These are phyloP conservation scores for Apotomis turbidana DNA, from an alignment of 2,888 invertebrate genomes.

Conservation along the genomic window DNA sequence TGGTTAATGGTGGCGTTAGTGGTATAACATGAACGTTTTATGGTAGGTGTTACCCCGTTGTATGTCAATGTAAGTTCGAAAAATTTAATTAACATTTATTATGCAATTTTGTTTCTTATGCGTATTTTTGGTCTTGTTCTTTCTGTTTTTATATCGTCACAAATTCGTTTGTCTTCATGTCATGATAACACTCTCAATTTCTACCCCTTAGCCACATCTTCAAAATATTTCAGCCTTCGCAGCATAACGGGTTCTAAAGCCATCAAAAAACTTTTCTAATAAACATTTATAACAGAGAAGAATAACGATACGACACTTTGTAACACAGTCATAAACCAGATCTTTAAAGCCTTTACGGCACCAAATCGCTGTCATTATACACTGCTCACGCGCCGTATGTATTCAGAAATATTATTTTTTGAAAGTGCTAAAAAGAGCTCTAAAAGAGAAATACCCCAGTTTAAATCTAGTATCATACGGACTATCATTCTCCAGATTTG, in stretches of 20 bases:
- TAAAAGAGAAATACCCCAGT: conserved; percentile 17
- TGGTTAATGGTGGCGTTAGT: too few species aligned
- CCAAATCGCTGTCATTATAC: neutral
- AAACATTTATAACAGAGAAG: neutral
- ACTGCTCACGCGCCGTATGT: neutral
- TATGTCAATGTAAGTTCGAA: too few species aligned
- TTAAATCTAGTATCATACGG: conserved; percentile 24
- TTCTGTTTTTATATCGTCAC: neutral
- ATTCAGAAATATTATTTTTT: conserved; percentile 6
- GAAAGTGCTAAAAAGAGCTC: conserved; percentile 3
- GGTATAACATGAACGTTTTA: too few species aligned
- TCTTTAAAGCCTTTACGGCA: neutral
- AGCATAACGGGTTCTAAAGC: neutral
- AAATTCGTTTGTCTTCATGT: neutral
- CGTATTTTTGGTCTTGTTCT: too few species aligned
- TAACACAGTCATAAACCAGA: conserved; percentile 5
- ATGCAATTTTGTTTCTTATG: too few species aligned
- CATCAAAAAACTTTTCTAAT: conserved; percentile 3
- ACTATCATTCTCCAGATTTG: conserved; percentile 12
- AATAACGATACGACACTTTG: conserved; percentile 5
- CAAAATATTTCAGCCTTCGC: neutral
- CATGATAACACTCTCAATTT: neutral
- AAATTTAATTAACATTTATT: too few species aligned
- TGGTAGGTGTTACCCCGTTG: too few species aligned
- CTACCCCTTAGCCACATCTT: neutral